Conservation (phyloP, 2,888 invertebrate genomes). For the Ellobium chinense region DNA sequence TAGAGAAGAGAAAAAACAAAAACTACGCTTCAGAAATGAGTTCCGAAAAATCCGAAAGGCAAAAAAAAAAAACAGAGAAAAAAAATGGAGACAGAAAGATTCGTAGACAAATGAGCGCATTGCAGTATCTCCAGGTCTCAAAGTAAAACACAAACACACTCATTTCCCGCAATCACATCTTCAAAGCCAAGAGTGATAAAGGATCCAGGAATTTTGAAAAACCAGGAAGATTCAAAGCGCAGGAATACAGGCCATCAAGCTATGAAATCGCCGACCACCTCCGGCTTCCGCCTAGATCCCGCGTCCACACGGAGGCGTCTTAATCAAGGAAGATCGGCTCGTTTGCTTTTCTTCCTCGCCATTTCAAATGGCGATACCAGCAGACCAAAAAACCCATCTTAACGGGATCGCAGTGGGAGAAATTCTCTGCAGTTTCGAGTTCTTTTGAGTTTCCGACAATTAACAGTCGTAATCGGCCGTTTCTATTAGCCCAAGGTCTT, state of each 20-base stretch:
- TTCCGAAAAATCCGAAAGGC: too few relatives aligned
- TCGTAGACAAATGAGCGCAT: slow-evolving; percentile 15
- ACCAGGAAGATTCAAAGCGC: slow-evolving; percentile 4
- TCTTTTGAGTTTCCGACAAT: slow-evolving; percentile 11
- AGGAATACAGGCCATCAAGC: neutral
- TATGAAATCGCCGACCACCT: slow-evolving; percentile 20
- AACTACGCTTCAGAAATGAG: neutral
- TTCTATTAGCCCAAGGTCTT: neutral
- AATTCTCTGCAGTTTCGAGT: neutral
- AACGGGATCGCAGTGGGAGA: slow-evolving; percentile 22
- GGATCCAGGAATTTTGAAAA: neutral
- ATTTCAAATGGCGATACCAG: slow-evolving; percentile 16
- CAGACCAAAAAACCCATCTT: neutral
- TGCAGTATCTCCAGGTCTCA: neutral
- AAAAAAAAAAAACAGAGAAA: too few relatives aligned
- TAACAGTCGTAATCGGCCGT: slow-evolving; percentile 29
- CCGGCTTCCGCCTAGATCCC: neutral
- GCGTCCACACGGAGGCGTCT: slow-evolving; percentile 34
- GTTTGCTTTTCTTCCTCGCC: slow-evolving; percentile 1
- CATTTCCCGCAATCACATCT: slow-evolving; percentile 3
- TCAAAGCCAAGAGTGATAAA: slow-evolving; percentile 27
- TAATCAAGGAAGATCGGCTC: neutral
- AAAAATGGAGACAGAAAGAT: too few relatives aligned
- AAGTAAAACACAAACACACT: slow-evolving; percentile 12
- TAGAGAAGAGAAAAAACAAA: neutral